Evolutionary conservation across 1,140 invertebrate genomes (phyloP).

Genomic region (Trachymyrmex cornetzi): DNA sequence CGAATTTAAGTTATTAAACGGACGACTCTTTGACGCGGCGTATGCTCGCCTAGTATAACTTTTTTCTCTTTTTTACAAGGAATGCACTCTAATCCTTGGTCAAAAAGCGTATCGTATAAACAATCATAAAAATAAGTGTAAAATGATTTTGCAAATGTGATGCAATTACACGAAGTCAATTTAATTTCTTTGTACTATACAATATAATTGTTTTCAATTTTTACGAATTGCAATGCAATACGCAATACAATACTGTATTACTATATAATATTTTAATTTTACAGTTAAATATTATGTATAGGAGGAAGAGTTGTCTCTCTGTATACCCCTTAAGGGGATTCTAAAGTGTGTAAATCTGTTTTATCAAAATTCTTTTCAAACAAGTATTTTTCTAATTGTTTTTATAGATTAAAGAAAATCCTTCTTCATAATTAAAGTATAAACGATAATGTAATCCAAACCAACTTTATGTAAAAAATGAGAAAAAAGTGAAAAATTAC

Average conservation of each 20-base stretch:
- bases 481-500: no score
- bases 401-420: no score
- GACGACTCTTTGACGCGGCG: conserved; percentile 35
- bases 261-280: no score
- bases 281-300: no score
- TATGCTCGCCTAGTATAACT: background rate
- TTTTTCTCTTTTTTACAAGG: background rate
- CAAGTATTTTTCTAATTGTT: no score
- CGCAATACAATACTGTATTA: background rate
- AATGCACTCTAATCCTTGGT: background rate
- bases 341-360: no score
- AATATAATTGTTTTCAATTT: conserved; percentile 4
- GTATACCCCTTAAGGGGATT: no score
- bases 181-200: background rate
- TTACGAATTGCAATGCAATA: background rate
- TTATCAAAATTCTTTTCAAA: no score
- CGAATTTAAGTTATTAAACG: conserved; percentile 23
- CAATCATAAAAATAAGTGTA: background rate
- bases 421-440: no score
- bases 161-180: background rate
- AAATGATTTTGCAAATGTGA: background rate
- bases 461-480: no score
- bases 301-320: no score
- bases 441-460: no score
- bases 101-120: background rate